Evolutionary conservation across 2,113 vertebrate genomes (phyloP).

Genomic region (Melanocharis versteri): DNA sequence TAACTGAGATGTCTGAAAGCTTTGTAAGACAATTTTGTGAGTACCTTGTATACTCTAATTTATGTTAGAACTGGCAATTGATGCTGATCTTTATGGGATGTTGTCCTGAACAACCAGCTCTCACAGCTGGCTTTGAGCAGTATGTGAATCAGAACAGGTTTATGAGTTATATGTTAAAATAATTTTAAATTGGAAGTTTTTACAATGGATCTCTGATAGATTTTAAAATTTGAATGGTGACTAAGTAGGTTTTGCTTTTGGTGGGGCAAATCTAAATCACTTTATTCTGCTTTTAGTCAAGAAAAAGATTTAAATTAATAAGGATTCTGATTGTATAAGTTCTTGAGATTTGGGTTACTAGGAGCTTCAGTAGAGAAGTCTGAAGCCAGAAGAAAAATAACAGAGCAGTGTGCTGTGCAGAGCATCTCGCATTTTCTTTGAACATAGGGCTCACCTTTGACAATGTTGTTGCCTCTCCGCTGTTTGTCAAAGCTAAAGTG

Average conservation of each 20-base stretch:
- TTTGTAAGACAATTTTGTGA: background rate
- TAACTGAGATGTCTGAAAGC: background rate
- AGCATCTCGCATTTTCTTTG: background rate
- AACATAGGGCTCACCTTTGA: background rate
- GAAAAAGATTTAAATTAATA: background rate
- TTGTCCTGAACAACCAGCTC: background rate
- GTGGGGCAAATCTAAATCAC: background rate
- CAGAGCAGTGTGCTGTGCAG: background rate
- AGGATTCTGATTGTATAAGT: background rate
- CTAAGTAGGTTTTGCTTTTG: background rate
- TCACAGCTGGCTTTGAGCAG: background rate
- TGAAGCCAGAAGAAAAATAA: background rate
- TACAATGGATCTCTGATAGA: background rate
- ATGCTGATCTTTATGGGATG: background rate
- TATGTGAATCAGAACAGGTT: background rate
- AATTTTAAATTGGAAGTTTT: background rate
- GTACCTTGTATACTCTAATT: background rate
- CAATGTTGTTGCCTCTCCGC: background rate
- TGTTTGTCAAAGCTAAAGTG: background rate
- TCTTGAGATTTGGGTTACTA: background rate
- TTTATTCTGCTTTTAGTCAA: background rate
- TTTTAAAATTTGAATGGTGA: background rate
- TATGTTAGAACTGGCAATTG: background rate
- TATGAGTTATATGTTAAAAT: background rate
- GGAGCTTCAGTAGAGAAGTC: background rate